These are phyloP conservation scores for Ferdinandea cuprea DNA, from an alignment of 2,888 invertebrate genomes.

Conservation along the genomic window DNA sequence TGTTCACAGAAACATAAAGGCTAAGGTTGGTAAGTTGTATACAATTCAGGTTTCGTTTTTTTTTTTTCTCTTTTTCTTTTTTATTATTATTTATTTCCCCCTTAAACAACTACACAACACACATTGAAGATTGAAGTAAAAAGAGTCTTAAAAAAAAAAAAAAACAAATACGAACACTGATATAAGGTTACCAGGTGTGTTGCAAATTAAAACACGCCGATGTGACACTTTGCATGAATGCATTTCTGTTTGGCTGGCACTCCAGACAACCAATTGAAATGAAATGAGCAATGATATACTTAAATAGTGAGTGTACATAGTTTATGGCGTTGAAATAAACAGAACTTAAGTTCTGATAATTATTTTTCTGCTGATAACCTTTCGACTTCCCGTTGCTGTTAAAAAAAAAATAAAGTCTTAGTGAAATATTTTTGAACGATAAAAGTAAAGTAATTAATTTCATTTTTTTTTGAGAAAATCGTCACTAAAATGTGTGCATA, in stretches of 20 bases:
- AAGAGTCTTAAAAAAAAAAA: slow-evolving; percentile 17
- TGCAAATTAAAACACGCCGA: neutral
- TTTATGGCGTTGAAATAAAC: neutral
- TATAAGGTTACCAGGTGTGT: slow-evolving; percentile 53
- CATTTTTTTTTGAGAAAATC: too few species aligned
- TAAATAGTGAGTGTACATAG: too few species aligned
- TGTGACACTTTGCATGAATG: neutral
- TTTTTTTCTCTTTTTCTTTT: too few species aligned
- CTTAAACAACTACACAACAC: slow-evolving; percentile 43
- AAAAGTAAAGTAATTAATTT: too few species aligned
- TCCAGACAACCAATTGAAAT: neutral
- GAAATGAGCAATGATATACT: slow-evolving; percentile 1
- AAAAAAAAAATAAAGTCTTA: neutral
- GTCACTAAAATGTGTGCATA: too few species aligned
- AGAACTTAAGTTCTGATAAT: slow-evolving; percentile 37
- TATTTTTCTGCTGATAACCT: slow-evolving; percentile 56
- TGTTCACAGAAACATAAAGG: slow-evolving; percentile 67
- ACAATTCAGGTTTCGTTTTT: slow-evolving; percentile 68
- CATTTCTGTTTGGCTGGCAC: neutral
- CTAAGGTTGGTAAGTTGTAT: slow-evolving; percentile 68
- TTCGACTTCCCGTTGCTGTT: slow-evolving; percentile 11
- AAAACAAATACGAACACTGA: too few species aligned
- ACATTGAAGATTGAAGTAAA: slow-evolving; percentile 35
- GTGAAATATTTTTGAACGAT: slow-evolving; percentile 1
- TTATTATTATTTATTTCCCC: slow-evolving; percentile 50